Base-by-base conservation (phyloP, 1,140 invertebrate species). In the Sarcophaga peregrina region DNA sequence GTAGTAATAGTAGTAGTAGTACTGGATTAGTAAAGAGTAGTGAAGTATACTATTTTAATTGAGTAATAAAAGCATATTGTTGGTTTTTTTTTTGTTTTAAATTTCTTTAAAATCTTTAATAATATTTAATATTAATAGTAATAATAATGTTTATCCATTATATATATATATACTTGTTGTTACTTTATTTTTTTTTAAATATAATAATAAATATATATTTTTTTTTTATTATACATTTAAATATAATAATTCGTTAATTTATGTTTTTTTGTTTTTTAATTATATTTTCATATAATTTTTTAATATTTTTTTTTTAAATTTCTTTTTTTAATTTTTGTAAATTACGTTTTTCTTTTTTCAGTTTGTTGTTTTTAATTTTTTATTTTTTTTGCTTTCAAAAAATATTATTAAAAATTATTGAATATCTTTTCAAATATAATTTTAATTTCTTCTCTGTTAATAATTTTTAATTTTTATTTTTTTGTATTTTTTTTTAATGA, bases 71-170 rank as follows among this genome's bases (percentile, higher is more conserved):
- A 78, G 75, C 75, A 78, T 78, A 25, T 78, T 78, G 75, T 78
- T 78, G 75, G 75, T 78, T 78, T 78, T 2, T 37, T 37, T 37
- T 37, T 37, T n/a, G n/a, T 4, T 37, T 78, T 78, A 52, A 48
- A n/a, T 76, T 75, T 58, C 25, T 81, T 81, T 62, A 81, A 81
- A 68, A 81, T 81, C 80, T 81, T 68, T 81, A 81, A 68, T 62
- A 68, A 81, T 81, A 54, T 25, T 25, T 47, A 54, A 52, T 46
- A 62, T 62, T n/a, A 62, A 52, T 68, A 68, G 20, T 81, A 62
- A 58, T 81, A 81, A 81, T 81, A 54, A 81, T 81, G 37, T 62
- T 78, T 20, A 0, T 81, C 9, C 10, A 58, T 52, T 9, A 54
- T 47, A 52, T 81, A 17, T 37, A 1, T 4, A 37, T 37, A 37